Conservation (phyloP, 2,113 vertebrate genomes). For the Neolamprologus sp. region DNA sequence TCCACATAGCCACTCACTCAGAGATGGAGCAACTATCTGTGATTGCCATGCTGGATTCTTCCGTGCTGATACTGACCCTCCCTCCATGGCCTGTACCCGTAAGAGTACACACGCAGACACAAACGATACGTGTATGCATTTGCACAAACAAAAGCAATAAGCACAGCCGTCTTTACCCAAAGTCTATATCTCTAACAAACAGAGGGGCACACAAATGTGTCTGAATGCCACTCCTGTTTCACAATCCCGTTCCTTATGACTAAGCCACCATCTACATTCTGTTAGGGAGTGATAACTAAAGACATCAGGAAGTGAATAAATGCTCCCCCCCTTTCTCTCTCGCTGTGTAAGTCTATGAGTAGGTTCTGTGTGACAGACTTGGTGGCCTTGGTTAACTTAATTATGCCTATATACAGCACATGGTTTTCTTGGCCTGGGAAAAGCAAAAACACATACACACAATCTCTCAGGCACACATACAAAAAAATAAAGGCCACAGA, state of each 20-base stretch:
- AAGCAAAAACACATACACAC: constrained; percentile 33
- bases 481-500: constrained; percentile 29
- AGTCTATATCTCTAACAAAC: constrained; percentile 34
- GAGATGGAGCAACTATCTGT: constrained; percentile 44
- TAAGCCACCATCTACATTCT: constrained; percentile 62
- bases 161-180: neutral
- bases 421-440: constrained; percentile 58
- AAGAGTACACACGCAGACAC: constrained; percentile 16
- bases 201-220: constrained; percentile 28
- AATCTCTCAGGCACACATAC: neutral
- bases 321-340: neutral
- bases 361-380: constrained; percentile 26
- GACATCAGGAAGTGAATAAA: constrained; percentile 47
- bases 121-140: neutral
- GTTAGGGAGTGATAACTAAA: constrained; percentile 50
- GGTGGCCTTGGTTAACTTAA: constrained; percentile 59
- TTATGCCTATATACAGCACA: constrained; percentile 61
- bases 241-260: constrained; percentile 64
- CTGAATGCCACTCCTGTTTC: constrained; percentile 56
- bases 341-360: neutral
- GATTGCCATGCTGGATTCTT: constrained; percentile 58
- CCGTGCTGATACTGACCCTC: constrained; percentile 55
- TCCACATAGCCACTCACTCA: constrained; percentile 56
- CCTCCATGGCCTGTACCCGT: constrained; percentile 63
- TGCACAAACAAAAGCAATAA: constrained; percentile 16